Conservation (phyloP, 2,113 vertebrate genomes). For the Perca fluviatilis region DNA sequence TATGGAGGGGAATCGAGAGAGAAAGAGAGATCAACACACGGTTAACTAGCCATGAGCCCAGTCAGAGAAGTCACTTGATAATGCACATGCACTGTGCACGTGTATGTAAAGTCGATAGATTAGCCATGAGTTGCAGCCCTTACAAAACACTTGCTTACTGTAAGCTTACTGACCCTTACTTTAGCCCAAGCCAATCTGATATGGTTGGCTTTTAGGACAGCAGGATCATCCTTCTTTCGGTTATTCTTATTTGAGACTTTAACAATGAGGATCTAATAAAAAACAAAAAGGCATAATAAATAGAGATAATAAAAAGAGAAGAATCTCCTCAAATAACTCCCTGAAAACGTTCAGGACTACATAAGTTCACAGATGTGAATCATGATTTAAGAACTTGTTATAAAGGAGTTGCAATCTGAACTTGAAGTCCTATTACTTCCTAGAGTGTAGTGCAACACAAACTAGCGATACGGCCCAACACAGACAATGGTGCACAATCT, state of each 20-base stretch:
- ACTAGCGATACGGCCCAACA: not conserved
- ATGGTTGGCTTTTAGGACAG: not conserved
- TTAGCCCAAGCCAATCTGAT: not conserved
- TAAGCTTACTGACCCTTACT: not conserved
- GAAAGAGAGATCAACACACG: slow-evolving; percentile 30
- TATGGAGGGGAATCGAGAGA: not conserved
- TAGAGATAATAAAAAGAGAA: not conserved
- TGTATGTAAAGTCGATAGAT: slow-evolving; percentile 3
- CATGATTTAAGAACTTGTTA: not conserved
- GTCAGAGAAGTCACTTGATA: slow-evolving; percentile 36
- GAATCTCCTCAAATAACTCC: not conserved
- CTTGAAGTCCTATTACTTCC: not conserved
- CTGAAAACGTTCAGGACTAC: not conserved
- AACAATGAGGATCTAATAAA: not conserved
- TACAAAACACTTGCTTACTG: too few relatives aligned
- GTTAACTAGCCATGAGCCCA: slow-evolving; percentile 27
- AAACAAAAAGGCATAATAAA: not conserved
- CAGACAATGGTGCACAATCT: not conserved
- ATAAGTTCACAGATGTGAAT: rapidly evolving
- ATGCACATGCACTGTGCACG: slow-evolving; percentile 13
- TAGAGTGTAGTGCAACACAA: not conserved
- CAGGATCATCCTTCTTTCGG: not conserved
- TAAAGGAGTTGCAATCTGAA: not conserved
- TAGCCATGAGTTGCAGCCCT: too few relatives aligned
- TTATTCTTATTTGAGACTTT: not conserved